Conservation (phyloP, 1,140 invertebrate genomes). For the Procambarus clarkii region DNA sequence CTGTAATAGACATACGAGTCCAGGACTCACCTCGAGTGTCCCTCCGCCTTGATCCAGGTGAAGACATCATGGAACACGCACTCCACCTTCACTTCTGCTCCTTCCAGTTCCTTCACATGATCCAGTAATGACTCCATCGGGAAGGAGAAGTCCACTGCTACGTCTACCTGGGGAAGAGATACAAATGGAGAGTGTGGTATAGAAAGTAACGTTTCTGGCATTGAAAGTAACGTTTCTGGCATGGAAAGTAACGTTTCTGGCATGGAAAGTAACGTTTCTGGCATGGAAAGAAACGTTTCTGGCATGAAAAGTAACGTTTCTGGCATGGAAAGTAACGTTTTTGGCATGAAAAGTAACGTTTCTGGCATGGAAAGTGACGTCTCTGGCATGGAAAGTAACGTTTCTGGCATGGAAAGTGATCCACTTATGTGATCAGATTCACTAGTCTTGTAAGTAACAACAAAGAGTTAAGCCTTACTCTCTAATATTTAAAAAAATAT, state of each 20-base stretch:
- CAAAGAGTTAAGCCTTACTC: too few relatives aligned
- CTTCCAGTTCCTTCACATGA: conserved; percentile 27
- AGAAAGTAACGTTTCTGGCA: background rate
- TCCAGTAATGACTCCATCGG: conserved; percentile 52
- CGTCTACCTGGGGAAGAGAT: conserved; percentile 24
- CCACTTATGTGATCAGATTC: too few relatives aligned
- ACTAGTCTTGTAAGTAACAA: too few relatives aligned
- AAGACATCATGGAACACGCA: conserved; percentile 39
- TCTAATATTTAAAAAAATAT: too few relatives aligned
- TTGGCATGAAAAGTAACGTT: background rate
- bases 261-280: background rate
- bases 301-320: background rate
- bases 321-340: background rate
- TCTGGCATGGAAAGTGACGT: background rate
- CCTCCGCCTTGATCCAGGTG: conserved; percentile 64
- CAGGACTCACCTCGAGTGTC: conserved; percentile 77
- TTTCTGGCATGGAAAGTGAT: too few relatives aligned
- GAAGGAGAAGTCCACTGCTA: conserved; percentile 51
- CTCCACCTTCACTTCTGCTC: conserved; percentile 52
- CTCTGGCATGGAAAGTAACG: too few relatives aligned
- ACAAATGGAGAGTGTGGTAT: background rate
- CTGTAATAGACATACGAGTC: background rate
- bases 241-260: too few relatives aligned
- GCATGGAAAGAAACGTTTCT: background rate
- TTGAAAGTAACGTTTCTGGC: background rate